A percentile compares a stretch with the other conserved stretches of the same genome.
Conservation (phyloP, 64 coral and sea anemone species). For the Pachyseris speciosa region DNA sequence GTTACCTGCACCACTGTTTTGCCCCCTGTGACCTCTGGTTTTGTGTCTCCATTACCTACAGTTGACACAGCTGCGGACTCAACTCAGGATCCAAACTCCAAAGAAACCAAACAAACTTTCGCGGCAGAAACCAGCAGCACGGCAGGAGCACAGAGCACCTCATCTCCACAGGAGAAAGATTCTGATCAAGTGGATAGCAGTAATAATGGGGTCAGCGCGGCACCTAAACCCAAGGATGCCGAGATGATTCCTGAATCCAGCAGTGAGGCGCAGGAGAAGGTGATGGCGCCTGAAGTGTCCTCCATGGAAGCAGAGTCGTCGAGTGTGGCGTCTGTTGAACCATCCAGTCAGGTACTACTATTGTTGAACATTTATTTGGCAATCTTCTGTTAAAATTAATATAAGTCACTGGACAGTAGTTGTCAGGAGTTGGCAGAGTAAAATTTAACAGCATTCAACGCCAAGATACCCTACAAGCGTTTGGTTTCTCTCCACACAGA, state of each 20-base stretch:
- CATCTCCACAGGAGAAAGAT: background rate
- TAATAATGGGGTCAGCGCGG: constrained; percentile 73
- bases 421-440: too few species aligned
- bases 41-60: constrained; percentile 27
- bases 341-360: background rate
- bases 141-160: constrained; percentile 14
- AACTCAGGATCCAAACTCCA: constrained; percentile 81
- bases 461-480: too few species aligned
- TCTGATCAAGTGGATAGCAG: constrained; percentile 83
- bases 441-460: too few species aligned
- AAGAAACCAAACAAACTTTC: constrained; percentile 41
- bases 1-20: too few species aligned
- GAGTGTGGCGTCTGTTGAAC: background rate
- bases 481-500: too few species aligned
- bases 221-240: constrained; percentile 16
- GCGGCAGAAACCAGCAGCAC: constrained; percentile 36
- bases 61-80: constrained; percentile 85
- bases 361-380: too few species aligned
- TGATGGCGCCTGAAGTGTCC: constrained; percentile 13
- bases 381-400: too few species aligned
- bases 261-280: constrained; percentile 57
- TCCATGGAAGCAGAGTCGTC: constrained; percentile 30
- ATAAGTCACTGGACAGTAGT: too few species aligned
- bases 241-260: constrained; percentile 74
- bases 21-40: too few species aligned